phyloP scores from a whole-genome alignment of 2,888 invertebrate species.

The Thalpophila matura region DNA sequence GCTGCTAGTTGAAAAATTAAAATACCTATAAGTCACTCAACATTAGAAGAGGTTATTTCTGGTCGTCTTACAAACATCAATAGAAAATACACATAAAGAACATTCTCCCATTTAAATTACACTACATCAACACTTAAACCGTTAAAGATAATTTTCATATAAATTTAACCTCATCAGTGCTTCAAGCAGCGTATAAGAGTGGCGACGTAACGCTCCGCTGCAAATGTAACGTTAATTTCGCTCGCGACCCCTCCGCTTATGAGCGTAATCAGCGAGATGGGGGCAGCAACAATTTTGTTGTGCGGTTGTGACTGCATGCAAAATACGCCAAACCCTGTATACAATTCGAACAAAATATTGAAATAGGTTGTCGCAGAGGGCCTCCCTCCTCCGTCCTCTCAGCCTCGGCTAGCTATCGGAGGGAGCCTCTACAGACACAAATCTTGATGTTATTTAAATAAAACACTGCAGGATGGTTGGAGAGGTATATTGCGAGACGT shows the following conservation, averaged over 20 bases:
- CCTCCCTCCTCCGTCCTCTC: no score
- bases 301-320: not conserved
- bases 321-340: not conserved
- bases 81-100: no score
- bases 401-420: no score
- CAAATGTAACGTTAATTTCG: slow-evolving; percentile 47
- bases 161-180: slow-evolving; percentile 47
- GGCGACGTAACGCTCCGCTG: slow-evolving; percentile 43
- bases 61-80: no score
- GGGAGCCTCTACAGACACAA: no score
- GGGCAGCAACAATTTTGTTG: not conserved
- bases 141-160: slow-evolving; percentile 33
- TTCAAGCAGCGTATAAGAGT: slow-evolving; percentile 43
- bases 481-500: no score
- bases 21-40: no score
- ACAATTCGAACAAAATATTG: not conserved
- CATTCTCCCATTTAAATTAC: not conserved
- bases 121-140: slow-evolving; percentile 18
- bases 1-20: no score
- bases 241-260: slow-evolving; percentile 32
- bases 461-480: no score
- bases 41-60: no score
- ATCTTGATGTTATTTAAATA: no score
- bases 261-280: slow-evolving; percentile 26
- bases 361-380: no score